These are phyloP conservation scores for Heterodera filipjevi DNA, from an alignment of 2,888 invertebrate species.

Conservation along the genomic window DNA sequence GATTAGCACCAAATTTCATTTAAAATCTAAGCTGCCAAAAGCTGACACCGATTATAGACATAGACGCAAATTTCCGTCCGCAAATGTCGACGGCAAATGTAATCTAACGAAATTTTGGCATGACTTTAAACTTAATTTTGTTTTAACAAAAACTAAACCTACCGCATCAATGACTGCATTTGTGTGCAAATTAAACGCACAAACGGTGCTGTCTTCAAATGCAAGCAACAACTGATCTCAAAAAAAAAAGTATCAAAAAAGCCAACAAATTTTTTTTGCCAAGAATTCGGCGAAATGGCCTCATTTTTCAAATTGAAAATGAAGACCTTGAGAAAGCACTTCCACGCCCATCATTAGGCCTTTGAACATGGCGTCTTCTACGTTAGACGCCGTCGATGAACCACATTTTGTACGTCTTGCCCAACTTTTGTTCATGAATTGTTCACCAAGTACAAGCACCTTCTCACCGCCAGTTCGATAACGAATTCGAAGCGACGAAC, in stretches of 20 bases:
- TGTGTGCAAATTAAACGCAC: conserved; percentile 27
- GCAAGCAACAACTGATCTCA: conserved; percentile 13
- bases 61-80: too few relatives aligned
- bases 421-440: conserved; percentile 24
- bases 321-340: not conserved
- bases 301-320: not conserved
- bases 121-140: too few relatives aligned
- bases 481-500: conserved; percentile 24
- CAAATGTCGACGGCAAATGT: too few relatives aligned
- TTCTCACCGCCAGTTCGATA: conserved; percentile 32
- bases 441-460: conserved; percentile 8
- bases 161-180: conserved; percentile 30
- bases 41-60: too few relatives aligned
- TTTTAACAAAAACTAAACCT: not conserved
- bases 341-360: conserved; percentile 35
- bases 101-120: too few relatives aligned
- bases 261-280: not conserved
- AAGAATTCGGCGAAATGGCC: not conserved
- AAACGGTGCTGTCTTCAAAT: conserved; percentile 34
- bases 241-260: not conserved
- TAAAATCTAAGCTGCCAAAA: too few relatives aligned
- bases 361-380: conserved; percentile 13
- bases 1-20: too few relatives aligned
- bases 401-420: not conserved
- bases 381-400: too few relatives aligned